A percentile compares a stretch with the other conserved stretches of the same genome.
Evolutionary conservation across 2,113 vertebrate genomes (phyloP).

Genomic region (Glaucomys volans): DNA sequence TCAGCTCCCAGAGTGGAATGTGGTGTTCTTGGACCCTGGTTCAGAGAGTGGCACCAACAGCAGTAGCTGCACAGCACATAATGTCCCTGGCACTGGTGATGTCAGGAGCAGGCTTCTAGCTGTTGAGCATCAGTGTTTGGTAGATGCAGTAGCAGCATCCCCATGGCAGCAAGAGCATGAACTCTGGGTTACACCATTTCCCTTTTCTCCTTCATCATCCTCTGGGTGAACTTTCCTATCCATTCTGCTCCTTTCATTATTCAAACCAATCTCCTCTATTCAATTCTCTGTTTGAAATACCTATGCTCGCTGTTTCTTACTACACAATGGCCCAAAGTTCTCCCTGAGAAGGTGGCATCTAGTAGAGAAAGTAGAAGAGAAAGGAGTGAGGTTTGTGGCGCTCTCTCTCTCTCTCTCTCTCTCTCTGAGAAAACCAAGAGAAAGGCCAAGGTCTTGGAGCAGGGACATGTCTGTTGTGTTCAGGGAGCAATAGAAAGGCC

Average conservation of each 20-base stretch:
- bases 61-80: neutral
- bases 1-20: neutral
- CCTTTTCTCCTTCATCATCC: neutral
- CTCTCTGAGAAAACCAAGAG: neutral
- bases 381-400: neutral
- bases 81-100: neutral
- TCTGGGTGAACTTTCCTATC: neutral
- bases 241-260: neutral
- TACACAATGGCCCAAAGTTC: neutral
- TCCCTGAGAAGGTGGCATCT: neutral
- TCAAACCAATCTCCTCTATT: neutral
- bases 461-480: neutral
- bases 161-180: neutral
- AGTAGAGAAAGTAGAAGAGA: neutral
- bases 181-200: neutral
- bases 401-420: neutral
- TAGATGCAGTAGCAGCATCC: neutral
- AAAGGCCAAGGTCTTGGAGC: neutral
- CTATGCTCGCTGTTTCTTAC: neutral
- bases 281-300: neutral
- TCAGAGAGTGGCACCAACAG: neutral
- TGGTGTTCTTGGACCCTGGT: neutral
- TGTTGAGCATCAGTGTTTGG: neutral
- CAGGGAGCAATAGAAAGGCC: neutral
- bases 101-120: neutral